These are phyloP conservation scores for Podiceps cristatus DNA, from an alignment of 2,113 vertebrate species.

Conservation along the genomic window DNA sequence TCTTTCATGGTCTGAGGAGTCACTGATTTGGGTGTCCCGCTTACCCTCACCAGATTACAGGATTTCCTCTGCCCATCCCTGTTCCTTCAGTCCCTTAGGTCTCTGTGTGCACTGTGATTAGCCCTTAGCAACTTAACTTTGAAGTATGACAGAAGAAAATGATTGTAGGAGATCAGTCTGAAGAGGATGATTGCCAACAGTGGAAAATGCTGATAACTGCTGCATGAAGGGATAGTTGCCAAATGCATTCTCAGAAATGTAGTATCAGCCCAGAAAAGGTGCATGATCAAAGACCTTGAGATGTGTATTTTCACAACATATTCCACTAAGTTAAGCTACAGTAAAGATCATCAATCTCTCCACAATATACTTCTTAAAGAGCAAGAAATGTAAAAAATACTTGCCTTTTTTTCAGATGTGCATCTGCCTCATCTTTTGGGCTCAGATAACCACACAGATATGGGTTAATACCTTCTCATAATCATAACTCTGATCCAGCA, in stretches of 20 bases:
- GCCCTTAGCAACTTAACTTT: neutral
- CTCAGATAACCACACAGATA: neutral
- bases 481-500: neutral
- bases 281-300: neutral
- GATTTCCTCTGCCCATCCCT: neutral
- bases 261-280: neutral
- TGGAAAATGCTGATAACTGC: neutral
- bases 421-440: neutral
- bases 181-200: neutral
- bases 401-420: neutral
- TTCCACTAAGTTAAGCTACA: neutral
- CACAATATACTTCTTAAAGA: no score
- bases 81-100: neutral
- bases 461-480: neutral
- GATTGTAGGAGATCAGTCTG: neutral
- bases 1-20: neutral
- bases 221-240: neutral
- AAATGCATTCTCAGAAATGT: neutral
- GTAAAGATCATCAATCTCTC: neutral
- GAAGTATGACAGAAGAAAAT: neutral
- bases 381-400: neutral
- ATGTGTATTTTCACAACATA: neutral
- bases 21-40: neutral
- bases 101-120: fast-evolving
- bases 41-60: neutral